Base-by-base conservation (phyloP, 64 coral and sea anemone species). In the Montipora capricornis region DNA sequence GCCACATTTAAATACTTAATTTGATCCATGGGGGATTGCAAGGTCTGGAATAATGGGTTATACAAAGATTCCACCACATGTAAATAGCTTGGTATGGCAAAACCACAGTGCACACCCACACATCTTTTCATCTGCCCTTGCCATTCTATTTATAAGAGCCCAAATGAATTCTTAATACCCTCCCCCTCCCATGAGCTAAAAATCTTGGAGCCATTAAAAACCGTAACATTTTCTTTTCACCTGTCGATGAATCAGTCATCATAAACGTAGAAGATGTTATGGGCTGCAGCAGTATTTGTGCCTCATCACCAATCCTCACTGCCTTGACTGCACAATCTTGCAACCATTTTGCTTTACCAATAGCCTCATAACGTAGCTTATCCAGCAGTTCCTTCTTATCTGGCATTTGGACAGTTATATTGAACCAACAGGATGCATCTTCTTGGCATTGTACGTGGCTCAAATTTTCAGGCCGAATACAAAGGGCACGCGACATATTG, bases 211-310 rank as follows among this genome's bases (percentile, higher is more conserved):
- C 61, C 10, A 64, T 15, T 55, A 11, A 64, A 12, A 64, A 14
- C 14, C 19, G 9, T 16, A 64, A 12, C 61, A 17, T 14, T 16
- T 12, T 4, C 14, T 64, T 4, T 4, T 64, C 61, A 71, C 68
- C 20, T 71, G 68, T 5, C 0, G 3, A 20, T 71, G 68, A 20
- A 7, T 22, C 19, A 71, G 2, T 8, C 17, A 4, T 24, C 5
- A 5, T 24, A 5, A 24, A 5, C 3, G 1, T 5, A 20, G 82
- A 86, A 16, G 61, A 4, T 15, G 64, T 86, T 12, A 73, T 10
- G 68, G 82, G 64, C 46, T 73, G 64, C 64, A 86, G 1, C 11
- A 69, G 14, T 6, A 86, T 86, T 73, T 86, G 61, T 22, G 82
- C 45, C 9, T 73, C 66, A 11, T 86, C 6, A 5, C 64, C 82